phyloP scores from a whole-genome alignment of 2,113 vertebrate species.

The Sebastes fasciatus region DNA sequence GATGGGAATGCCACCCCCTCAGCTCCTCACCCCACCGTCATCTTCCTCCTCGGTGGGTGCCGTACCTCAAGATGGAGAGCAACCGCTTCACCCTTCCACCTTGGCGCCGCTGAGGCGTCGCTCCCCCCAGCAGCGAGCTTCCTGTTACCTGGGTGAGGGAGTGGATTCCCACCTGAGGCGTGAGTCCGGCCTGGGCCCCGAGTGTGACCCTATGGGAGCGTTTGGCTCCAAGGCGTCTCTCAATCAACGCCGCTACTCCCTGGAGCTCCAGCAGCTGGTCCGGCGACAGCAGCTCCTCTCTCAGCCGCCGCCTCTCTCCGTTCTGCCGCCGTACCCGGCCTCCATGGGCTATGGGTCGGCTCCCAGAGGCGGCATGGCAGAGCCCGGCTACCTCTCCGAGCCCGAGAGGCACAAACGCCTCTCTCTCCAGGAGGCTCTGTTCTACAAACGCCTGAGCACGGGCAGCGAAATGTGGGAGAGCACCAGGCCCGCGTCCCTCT shows the following conservation, averaged over 20 bases:
- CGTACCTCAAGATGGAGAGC: conserved; percentile 64
- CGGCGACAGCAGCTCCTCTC: conserved; percentile 83
- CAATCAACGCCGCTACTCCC: conserved; percentile 83
- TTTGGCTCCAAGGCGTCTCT: conserved; percentile 76
- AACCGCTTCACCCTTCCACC: conserved; percentile 67
- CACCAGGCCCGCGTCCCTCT: conserved; percentile 79
- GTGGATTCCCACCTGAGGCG: conserved; percentile 77
- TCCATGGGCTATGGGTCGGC: conserved; percentile 58
- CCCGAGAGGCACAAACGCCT: conserved; percentile 86
- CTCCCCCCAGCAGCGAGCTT: conserved; percentile 80
- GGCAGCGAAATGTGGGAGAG: conserved; percentile 86
- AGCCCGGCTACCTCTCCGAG: conserved; percentile 81
- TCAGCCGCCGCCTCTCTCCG: conserved; percentile 78
- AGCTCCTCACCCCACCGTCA: conserved; percentile 64
- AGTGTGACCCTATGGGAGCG: conserved; percentile 68
- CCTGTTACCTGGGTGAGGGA: conserved; percentile 79
- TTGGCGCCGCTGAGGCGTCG: conserved; percentile 79
- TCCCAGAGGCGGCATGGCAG: conserved; percentile 63
- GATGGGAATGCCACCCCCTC: conserved; percentile 67
- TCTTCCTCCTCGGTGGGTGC: conserved; percentile 57
- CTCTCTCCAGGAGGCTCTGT: conserved; percentile 85
- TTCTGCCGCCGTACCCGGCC: conserved; percentile 70
- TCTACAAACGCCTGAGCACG: conserved; percentile 84
- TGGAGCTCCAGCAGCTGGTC: conserved; percentile 86
- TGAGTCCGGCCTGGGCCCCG: conserved; percentile 73